A percentile compares a stretch with the other conserved stretches of the same genome.
Conservation (phyloP, 1,140 invertebrate genomes). For the Drosophila eugracilis region DNA sequence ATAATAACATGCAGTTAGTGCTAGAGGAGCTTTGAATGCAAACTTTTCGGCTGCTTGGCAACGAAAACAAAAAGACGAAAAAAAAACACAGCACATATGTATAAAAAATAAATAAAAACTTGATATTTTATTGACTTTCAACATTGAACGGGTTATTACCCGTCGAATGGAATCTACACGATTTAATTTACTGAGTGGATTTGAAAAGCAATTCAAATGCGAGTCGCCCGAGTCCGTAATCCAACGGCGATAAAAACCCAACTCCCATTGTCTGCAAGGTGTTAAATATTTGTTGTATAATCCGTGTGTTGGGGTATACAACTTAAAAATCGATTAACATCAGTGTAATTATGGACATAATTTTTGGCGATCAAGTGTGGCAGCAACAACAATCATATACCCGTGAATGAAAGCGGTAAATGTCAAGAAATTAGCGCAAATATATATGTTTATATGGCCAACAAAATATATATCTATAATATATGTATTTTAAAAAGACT, state of each 20-base stretch:
- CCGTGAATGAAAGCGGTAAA: slow-evolving; percentile 48
- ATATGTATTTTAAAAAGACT: slow-evolving; percentile 18
- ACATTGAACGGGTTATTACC: slow-evolving; percentile 37
- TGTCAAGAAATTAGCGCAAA: slow-evolving; percentile 55
- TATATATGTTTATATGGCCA: slow-evolving; percentile 11
- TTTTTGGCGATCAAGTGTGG: slow-evolving; percentile 69
- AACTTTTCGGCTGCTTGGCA: slow-evolving; percentile 46
- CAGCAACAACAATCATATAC: slow-evolving; percentile 59
- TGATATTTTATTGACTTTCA: slow-evolving; percentile 79
- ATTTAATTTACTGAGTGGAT: slow-evolving; percentile 44
- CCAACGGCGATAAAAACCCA: slow-evolving; percentile 29
- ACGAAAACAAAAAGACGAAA: slow-evolving; percentile 5
- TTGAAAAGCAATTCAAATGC: slow-evolving; percentile 50
- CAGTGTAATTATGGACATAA: slow-evolving; percentile 73
- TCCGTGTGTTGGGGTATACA: slow-evolving; percentile 37
- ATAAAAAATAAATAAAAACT: slow-evolving; percentile 55
- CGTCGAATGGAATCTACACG: slow-evolving; percentile 48
- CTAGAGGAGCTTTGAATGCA: slow-evolving; percentile 36
- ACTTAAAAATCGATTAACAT: slow-evolving; percentile 82
- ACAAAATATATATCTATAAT: slow-evolving; percentile 22
- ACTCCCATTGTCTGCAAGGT: slow-evolving; percentile 71
- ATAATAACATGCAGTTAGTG: slow-evolving; percentile 68
- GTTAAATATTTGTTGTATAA: slow-evolving; percentile 82
- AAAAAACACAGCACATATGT: slow-evolving; percentile 30
- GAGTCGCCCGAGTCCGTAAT: slow-evolving; percentile 39